Evolutionary conservation across 2,797 vertebrate genomes (phyloP).

Genomic region (Malacoctenus gilli): DNA sequence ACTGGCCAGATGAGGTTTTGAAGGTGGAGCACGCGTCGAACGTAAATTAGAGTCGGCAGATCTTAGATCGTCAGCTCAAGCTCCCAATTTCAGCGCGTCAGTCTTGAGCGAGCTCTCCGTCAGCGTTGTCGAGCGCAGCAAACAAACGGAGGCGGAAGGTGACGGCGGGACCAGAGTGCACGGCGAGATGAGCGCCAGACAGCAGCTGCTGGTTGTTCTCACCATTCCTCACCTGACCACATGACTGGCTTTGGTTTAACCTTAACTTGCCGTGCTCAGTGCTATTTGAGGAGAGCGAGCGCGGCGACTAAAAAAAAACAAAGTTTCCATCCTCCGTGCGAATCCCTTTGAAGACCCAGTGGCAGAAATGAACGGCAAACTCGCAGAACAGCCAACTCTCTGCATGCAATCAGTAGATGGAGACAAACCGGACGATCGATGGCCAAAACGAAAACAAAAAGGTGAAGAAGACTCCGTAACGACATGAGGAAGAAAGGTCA

Average conservation of each 20-base stretch:
- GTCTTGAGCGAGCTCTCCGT: slow-evolving; percentile 58
- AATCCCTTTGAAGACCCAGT: slow-evolving; percentile 24
- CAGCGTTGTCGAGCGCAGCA: slow-evolving; percentile 49
- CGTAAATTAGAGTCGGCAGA: no score
- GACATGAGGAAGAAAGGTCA: slow-evolving; percentile 3
- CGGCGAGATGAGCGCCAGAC: slow-evolving; percentile 4
- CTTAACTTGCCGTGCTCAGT: slow-evolving; percentile 19
- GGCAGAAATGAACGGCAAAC: slow-evolving; percentile 10
- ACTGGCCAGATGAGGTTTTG: slow-evolving; percentile 23
- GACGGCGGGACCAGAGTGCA: not conserved
- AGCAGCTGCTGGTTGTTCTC: slow-evolving; percentile 43
- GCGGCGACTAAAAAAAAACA: slow-evolving; percentile 7
- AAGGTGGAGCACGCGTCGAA: no score
- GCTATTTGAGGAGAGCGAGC: slow-evolving; percentile 15
- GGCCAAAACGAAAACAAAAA: no score
- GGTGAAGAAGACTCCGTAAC: not conserved
- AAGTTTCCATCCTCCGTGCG: not conserved
- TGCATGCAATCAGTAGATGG: not conserved
- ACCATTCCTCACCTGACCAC: slow-evolving; percentile 35
- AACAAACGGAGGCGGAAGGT: slow-evolving; percentile 20
- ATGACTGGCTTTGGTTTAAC: slow-evolving; percentile 34
- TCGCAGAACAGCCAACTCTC: not conserved
- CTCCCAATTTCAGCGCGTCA: slow-evolving; percentile 61
- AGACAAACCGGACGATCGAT: no score
- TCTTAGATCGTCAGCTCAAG: no score